Percentiles rank a stretch among this genome's conserved stretches.
phyloP scores from a whole-genome alignment of 2,797 vertebrate genomes.

The Gallinago nigripennis region DNA sequence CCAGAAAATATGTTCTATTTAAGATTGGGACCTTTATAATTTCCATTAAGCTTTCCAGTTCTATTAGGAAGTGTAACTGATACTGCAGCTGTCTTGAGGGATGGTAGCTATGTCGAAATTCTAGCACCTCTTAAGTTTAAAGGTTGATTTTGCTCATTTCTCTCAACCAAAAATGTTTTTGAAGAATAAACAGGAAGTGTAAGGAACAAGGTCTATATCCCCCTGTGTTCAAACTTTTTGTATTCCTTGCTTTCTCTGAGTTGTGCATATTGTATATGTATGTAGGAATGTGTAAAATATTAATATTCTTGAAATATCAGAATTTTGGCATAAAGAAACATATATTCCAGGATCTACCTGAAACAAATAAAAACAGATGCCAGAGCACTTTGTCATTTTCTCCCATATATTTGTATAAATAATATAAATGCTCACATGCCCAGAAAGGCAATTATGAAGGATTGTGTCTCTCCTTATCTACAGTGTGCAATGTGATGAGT shows the following conservation, averaged over 20 bases:
- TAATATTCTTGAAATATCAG: not conserved
- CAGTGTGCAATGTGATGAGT: not conserved
- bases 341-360: not conserved
- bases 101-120: not conserved
- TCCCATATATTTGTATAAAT: not conserved
- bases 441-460: accelerated
- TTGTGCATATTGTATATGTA: not conserved
- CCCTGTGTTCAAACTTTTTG: not conserved
- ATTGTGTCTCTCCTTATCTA: not conserved
- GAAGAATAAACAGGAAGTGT: not conserved
- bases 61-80: not conserved
- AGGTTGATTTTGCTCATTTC: not conserved
- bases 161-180: not conserved
- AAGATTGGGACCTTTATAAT: not conserved
- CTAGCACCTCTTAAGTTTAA: not conserved
- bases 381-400: not conserved
- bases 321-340: not conserved
- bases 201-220: not conserved
- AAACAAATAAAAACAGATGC: not conserved
- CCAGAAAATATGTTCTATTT: not conserved
- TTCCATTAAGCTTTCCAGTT: not conserved
- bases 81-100: not conserved
- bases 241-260: not conserved
- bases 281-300: not conserved
- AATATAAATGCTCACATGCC: not conserved